Evolutionary conservation across 2,797 vertebrate species (phyloP), one percentile per base, ranked within the genome.

Genomic region (Chromobotia macracanthus): DNA sequence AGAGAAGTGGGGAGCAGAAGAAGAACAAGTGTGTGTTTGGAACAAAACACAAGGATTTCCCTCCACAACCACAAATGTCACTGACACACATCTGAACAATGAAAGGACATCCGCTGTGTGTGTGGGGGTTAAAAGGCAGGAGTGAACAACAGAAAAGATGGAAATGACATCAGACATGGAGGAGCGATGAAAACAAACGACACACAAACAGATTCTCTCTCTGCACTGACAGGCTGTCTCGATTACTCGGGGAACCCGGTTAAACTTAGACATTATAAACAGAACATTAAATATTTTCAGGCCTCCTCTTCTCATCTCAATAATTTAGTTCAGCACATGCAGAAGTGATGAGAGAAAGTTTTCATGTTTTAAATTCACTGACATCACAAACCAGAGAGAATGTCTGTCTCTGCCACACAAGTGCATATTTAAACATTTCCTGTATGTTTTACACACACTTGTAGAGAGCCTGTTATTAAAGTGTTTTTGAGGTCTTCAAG

Each of bases 251-350:
- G 90, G 85, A 89, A 88, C 75, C 86, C 85, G 74, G 83, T 87
- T 84, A 85, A 90, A 86, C 66, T 86, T 79, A 69, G 76, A 72
- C 82, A 56, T 76, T 90, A 88, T 90, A 90, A 90, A 91, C 89
- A 91, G 85, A 80, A 72, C 74, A 86, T 88, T 87, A 81, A 87
- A 88, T 72, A 80, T 83, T 87, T 87, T 75, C 87, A 87, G 86
- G 76, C 85, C 9, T 83, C 79, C 73, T 71, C 65, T 88, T 89
- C 87, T 21, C 25, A 23, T 72, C 50, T 89, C 83, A 91, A 90
- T 91, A 86, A 90, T 86, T 89, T 75, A 84, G 87, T 84, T 88
- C 87, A 87, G 66, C 82, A 66, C 18, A 46, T 46, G 25, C n/a
- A 50, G 15, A 68, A 1, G 64, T 73, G 41, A 65, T 71, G 75